Evolutionary conservation across 2,888 invertebrate species (phyloP), one percentile per base, ranked within the genome.

Genomic region (Xestia sexstrigata): DNA sequence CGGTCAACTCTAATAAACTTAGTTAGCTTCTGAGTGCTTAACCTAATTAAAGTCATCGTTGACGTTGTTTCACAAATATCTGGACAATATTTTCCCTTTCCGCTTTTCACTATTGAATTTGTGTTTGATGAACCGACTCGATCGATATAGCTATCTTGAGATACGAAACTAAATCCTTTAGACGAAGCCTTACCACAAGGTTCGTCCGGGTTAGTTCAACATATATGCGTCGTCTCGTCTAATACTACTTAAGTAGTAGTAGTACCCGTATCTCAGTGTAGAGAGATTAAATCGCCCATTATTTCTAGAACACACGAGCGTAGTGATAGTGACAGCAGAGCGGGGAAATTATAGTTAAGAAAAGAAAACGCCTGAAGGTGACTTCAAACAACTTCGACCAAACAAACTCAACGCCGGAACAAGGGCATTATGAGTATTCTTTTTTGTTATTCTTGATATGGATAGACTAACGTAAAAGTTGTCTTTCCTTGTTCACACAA

Each of bases 1-100:
- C 17, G 77, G 70, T 78, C 47, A 80, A 76, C 66, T 81, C 70
- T 72, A 72, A 81, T 78, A 78, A 86, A 84, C 68, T 78, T 76
- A 52, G 74, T 73, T 69, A 76, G 70, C 72, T 85, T 83, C 47
- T 73, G 49, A 79, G 73, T 76, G 47, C 66, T 75, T 72, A 79
- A 78, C 70, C 67, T 79, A 76, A 82, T 86, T 79, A 76, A 66
- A 70, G 15, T 49, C 13, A 5, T 15, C 17, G 52, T 71, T 74
- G 63, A 58, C 13, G 52, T 62, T 77, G 70, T 79, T 76, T 66
- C 20, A 26, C 55, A 52, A 55, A 63, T 55, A n/a, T 69, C 55
- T 65, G 23, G 30, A 20, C 42, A 23, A 13, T 55, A 58, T 71
- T 68, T 76, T 23, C 11, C 15, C 2, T 47, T 58, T 26, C 17